Evolutionary conservation across 2,888 invertebrate species (phyloP), one percentile per base, ranked within the genome.

Genomic region (Drosophila neoperkinsi): DNA sequence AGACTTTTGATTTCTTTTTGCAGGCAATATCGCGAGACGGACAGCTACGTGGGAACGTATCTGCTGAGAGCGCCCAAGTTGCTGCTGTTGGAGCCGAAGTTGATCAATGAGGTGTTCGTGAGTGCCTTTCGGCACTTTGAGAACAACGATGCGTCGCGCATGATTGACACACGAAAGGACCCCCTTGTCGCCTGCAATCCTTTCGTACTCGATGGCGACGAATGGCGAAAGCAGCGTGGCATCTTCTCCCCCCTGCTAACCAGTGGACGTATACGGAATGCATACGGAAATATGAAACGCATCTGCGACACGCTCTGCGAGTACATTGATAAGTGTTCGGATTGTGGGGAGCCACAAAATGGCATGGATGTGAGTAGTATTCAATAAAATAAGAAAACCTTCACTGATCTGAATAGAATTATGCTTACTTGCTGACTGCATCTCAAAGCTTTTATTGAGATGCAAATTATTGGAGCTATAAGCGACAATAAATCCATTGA

Each of bases 221-320:
- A 93, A 77, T 94, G 95, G 95, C 94, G 94, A 43, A 90, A 90
- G 9, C 91, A 94, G 10, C 92, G 95, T 16, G 84, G 91, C 2
- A 93, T 94, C 71, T 83, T 95, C 52, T 94, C 94, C 0, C 94
- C 94, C 0, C 93, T 94, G 11, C 93, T 95, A 63, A 94, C 94
- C 13, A 91, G 93, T 18, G 94, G 93, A 11, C 94, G 94, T 69
- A 86, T 92, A 9, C 94, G 94, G 69, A 91, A 93, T 9, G 93
- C 94, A 85, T 94, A 94, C 60, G 90, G 93, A 1, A 91, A 94
- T 28, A 93, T 95, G 68, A 84, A 92, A 49, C 91, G 93, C 5
- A 94, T 94, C 16, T 92, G 93, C 4, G 82, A 91, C 16, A 91
- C 92, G 51, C 91, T 95, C 63, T 91, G 94, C 5, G 82, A 90